phyloP scores from a whole-genome alignment of 2,888 invertebrate species.

The Agriopis marginaria region DNA sequence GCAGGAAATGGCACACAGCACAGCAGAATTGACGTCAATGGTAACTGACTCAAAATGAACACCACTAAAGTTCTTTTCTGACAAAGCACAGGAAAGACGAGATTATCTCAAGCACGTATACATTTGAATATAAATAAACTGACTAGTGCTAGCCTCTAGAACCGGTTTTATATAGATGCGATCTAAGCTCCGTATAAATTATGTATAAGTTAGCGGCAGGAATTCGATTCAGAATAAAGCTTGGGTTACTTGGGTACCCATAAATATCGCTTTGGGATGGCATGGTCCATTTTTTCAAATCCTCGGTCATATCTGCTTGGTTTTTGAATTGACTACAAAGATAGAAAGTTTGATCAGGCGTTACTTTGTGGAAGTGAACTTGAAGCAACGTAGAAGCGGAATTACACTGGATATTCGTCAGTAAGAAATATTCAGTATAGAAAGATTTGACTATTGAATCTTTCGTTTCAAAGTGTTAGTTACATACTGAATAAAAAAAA shows the following conservation, averaged over 20 bases:
- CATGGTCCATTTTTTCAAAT: slow-evolving; percentile 11
- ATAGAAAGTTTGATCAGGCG: neutral
- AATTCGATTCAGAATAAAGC: slow-evolving; percentile 38
- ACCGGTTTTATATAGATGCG: slow-evolving; percentile 38
- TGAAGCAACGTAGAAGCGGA: too few relatives aligned
- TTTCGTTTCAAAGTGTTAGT: neutral
- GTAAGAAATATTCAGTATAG: too few relatives aligned
- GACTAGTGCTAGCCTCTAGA: slow-evolving; percentile 26
- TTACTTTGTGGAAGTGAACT: too few relatives aligned
- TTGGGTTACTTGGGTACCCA: slow-evolving; percentile 24
- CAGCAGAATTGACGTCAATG: too few relatives aligned
- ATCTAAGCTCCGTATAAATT: slow-evolving; percentile 37
- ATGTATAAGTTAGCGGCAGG: slow-evolving; percentile 37
- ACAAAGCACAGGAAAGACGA: slow-evolving; percentile 32
- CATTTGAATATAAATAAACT: slow-evolving; percentile 42
- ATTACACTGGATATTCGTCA: too few relatives aligned
- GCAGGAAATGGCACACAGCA: too few relatives aligned
- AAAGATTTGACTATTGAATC: neutral
- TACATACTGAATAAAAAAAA: too few relatives aligned
- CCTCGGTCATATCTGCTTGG: slow-evolving; percentile 6
- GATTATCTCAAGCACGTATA: slow-evolving; percentile 33
- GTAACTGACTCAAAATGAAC: neutral
- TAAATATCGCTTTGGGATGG: slow-evolving; percentile 23
- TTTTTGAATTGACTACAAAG: neutral
- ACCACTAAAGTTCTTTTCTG: slow-evolving; percentile 1